Percentiles rank a stretch among this genome's conserved stretches.
phyloP scores from a whole-genome alignment of 2,888 invertebrate species.

The Drosophila rubida region DNA sequence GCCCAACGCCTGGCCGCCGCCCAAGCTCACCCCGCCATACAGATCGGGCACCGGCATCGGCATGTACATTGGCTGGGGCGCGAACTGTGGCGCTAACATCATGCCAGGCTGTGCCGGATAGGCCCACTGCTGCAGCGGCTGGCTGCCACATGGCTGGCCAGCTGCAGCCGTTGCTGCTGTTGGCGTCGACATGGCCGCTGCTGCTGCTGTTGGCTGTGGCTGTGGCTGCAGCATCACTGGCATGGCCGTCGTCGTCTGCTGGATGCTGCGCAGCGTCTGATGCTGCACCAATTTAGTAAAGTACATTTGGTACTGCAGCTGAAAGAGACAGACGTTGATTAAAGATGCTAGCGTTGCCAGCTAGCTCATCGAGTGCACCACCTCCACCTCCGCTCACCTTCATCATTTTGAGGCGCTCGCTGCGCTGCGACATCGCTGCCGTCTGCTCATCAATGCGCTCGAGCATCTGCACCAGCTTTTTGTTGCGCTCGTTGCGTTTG shows the following conservation, averaged over 20 bases:
- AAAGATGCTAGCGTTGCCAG: constrained; percentile 8
- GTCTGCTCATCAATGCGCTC: constrained; percentile 87
- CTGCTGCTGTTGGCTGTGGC: constrained; percentile 39
- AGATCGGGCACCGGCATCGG: constrained; percentile 53
- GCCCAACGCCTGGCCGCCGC: constrained; percentile 12
- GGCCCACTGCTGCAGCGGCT: constrained; percentile 67
- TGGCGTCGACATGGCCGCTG: constrained; percentile 26
- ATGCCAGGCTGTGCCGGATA: constrained; percentile 57
- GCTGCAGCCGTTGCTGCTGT: constrained; percentile 18
- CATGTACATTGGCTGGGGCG: constrained; percentile 58
- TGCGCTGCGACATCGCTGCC: constrained; percentile 86
- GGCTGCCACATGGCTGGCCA: constrained; percentile 4
- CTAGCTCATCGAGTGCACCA: too few relatives aligned
- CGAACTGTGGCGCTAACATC: constrained; percentile 67
- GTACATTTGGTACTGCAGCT: constrained; percentile 84
- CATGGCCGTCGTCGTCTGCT: constrained; percentile 57
- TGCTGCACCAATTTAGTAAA: constrained; percentile 84
- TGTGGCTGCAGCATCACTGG: constrained; percentile 46
- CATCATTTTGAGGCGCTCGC: constrained; percentile 87
- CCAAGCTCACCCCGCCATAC: constrained; percentile 36
- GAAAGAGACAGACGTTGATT: constrained; percentile 21
- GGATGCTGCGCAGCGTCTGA: constrained; percentile 82
- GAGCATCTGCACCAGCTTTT: constrained; percentile 86
- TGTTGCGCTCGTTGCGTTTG: constrained; percentile 87
- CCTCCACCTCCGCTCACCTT: too few relatives aligned